Evolutionary conservation across 2,113 vertebrate genomes (phyloP).

Genomic region (Grammomys surdaster): DNA sequence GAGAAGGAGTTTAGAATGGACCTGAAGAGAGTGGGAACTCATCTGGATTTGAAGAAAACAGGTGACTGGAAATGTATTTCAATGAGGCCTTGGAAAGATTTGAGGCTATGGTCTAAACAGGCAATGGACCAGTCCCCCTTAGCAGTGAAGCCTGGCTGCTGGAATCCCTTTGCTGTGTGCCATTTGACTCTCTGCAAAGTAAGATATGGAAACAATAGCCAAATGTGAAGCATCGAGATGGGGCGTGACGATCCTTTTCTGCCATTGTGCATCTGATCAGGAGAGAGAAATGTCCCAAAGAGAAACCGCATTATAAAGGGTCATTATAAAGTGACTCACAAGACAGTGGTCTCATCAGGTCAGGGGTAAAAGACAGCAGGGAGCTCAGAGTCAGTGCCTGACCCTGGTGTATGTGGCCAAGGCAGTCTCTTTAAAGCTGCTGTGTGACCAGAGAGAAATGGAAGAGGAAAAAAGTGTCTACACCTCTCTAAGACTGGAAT

Average conservation of each 20-base stretch:
- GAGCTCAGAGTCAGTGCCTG: not conserved
- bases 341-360: fast-evolving
- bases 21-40: not conserved
- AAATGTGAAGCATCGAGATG: not conserved
- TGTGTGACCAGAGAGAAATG: not conserved
- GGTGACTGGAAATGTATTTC: not conserved
- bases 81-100: not conserved
- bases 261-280: not conserved
- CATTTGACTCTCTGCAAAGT: not conserved
- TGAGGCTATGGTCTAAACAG: not conserved
- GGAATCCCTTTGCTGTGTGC: not conserved
- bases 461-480: not conserved
- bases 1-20: not conserved
- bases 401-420: fast-evolving
- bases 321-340: not conserved
- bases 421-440: not conserved
- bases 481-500: not conserved
- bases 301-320: not conserved
- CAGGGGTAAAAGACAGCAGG: not conserved
- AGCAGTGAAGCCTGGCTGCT: not conserved
- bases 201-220: not conserved
- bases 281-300: not conserved
- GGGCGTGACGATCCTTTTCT: not conserved
- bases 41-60: not conserved
- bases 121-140: not conserved